phyloP scores from a whole-genome alignment of 1,140 invertebrate species.

The Carposina sasakii region DNA sequence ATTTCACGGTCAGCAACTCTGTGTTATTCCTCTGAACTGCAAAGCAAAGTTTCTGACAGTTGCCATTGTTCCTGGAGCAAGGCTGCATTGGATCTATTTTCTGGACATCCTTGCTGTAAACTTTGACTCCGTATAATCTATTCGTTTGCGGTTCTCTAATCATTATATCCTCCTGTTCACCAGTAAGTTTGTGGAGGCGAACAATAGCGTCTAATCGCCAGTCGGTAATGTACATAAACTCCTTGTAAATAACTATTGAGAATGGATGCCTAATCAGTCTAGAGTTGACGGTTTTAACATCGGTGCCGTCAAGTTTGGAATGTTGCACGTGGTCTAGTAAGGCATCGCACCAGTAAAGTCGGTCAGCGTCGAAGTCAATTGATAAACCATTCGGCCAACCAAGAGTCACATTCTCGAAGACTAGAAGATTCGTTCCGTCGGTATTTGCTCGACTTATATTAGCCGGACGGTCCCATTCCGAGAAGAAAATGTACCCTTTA shows the following conservation, averaged over 20 bases:
- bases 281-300: conserved; percentile 93
- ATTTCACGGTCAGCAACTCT: conserved; percentile 76
- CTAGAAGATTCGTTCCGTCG: conserved; percentile 88
- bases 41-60: conserved; percentile 97
- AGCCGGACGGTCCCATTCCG: conserved; percentile 96
- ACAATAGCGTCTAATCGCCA: conserved; percentile 97
- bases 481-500: conserved; percentile 94
- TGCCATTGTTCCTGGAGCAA: conserved; percentile 87
- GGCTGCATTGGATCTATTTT: conserved; percentile 83
- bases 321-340: conserved; percentile 96
- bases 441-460: conserved; percentile 94
- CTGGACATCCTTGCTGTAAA: conserved; percentile 88
- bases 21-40: conserved; percentile 80
- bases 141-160: conserved; percentile 93
- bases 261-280: conserved; percentile 95
- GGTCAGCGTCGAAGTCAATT: conserved; percentile 90
- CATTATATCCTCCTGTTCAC: conserved; percentile 88
- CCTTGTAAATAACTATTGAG: conserved; percentile 93
- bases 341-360: conserved; percentile 97
- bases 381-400: conserved; percentile 97
- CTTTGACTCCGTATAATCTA: conserved; percentile 92
- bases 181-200: conserved; percentile 89
- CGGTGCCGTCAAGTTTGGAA: conserved; percentile 93
- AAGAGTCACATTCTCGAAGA: conserved; percentile 93
- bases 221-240: conserved; percentile 98